phyloP scores from a whole-genome alignment of 2,113 vertebrate genomes.

The Carollia perspicillata region DNA sequence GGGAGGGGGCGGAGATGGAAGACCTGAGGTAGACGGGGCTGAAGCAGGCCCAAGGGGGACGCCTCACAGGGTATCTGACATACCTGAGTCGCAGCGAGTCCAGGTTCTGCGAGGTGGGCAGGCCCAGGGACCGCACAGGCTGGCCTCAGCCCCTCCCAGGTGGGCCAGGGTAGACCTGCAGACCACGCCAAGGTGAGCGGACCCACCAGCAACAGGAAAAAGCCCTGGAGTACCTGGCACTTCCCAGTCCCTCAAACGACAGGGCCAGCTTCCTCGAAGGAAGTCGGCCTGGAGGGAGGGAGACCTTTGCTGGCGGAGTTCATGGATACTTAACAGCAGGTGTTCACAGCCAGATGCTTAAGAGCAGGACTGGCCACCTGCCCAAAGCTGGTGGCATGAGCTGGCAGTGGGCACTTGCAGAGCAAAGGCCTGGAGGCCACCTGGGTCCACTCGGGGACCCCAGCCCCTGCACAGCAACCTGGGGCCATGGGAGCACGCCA shows the following conservation, averaged over 20 bases:
- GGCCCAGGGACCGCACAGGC: background rate
- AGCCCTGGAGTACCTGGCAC: accelerated
- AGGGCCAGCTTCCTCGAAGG: background rate
- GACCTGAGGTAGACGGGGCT: accelerated
- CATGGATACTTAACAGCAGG: background rate
- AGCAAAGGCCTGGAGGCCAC: background rate
- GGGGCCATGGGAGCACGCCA: accelerated
- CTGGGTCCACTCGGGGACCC: background rate
- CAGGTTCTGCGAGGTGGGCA: no score
- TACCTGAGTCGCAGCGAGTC: background rate
- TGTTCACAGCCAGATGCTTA: background rate
- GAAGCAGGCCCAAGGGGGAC: accelerated
- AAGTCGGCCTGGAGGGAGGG: background rate
- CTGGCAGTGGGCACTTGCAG: background rate
- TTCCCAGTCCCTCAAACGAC: background rate
- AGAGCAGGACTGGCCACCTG: background rate
- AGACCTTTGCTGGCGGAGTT: background rate
- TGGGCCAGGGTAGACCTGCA: background rate
- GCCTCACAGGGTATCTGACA: accelerated
- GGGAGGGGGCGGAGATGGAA: background rate
- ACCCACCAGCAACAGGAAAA: background rate
- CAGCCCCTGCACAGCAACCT: background rate
- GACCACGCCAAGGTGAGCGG: accelerated
- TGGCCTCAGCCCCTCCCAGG: background rate
- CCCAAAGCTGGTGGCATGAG: background rate